phyloP scores from a whole-genome alignment of 92 coral and sea anemone species.

The Porites evermanni region DNA sequence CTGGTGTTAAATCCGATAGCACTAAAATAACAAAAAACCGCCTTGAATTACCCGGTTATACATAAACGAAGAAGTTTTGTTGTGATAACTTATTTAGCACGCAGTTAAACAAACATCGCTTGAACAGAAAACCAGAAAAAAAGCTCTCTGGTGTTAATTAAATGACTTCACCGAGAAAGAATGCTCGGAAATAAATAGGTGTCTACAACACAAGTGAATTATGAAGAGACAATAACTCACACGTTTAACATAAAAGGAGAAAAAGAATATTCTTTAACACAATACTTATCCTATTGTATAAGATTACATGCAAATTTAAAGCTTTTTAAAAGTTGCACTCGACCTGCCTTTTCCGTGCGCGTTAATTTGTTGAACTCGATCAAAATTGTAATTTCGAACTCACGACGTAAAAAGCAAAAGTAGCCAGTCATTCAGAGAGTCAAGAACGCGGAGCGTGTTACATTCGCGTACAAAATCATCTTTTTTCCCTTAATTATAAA shows the following conservation, averaged over 20 bases:
- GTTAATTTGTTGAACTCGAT: not conserved
- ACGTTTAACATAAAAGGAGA: slow-evolving; percentile 26
- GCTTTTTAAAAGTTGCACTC: not conserved
- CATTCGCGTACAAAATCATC: too few species aligned
- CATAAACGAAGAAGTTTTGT: not conserved
- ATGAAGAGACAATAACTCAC: slow-evolving; percentile 33
- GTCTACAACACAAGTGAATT: slow-evolving; percentile 25
- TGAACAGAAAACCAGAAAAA: not conserved
- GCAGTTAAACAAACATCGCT: slow-evolving; percentile 34
- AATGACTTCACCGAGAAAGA: slow-evolving; percentile 4
- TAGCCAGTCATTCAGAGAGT: too few species aligned
- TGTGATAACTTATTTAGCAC: not conserved
- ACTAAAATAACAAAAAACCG: not conserved
- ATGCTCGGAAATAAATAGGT: not conserved
- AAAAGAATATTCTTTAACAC: slow-evolving; percentile 20
- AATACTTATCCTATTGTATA: slow-evolving; percentile 26
- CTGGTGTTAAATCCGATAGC: slow-evolving; percentile 32
- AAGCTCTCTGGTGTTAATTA: not conserved
- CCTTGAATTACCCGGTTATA: slow-evolving; percentile 1
- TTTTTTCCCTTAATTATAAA: not conserved
- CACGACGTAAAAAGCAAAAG: too few species aligned
- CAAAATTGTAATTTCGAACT: not conserved
- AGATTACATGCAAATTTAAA: slow-evolving; percentile 21
- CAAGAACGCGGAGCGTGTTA: not conserved
- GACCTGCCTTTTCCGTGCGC: not conserved